Percentiles rank a stretch among this genome's conserved stretches.
These are phyloP conservation scores for Rhopalosiphum padi DNA, from an alignment of 1,140 invertebrate genomes.

Conservation along the genomic window DNA sequence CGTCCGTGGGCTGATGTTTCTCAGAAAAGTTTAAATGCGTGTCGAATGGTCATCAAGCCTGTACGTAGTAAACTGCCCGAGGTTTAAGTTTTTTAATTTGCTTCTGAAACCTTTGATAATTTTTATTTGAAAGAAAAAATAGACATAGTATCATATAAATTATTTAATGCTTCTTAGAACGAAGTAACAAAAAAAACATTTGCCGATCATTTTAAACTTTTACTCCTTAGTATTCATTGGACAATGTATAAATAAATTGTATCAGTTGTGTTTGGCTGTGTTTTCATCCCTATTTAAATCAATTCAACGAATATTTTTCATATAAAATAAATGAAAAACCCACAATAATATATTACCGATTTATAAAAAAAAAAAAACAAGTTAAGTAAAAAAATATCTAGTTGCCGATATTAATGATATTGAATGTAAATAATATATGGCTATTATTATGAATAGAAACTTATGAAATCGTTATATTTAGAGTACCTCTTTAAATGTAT, in stretches of 20 bases:
- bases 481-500: background rate
- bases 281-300: background rate
- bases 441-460: background rate
- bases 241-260: conserved; percentile 14
- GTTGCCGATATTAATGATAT: background rate
- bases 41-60: background rate
- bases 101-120: background rate
- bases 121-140: background rate
- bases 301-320: background rate
- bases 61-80: background rate
- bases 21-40: background rate
- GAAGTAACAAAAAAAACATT: background rate
- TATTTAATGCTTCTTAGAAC: background rate
- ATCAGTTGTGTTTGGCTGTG: background rate
- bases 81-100: conserved; percentile 8
- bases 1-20: background rate
- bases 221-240: background rate
- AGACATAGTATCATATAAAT: background rate
- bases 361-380: background rate
- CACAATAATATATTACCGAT: background rate
- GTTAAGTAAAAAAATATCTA: background rate
- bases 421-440: background rate
- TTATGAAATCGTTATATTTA: background rate
- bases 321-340: background rate
- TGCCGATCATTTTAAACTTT: background rate